Base-by-base conservation (phyloP, 2,888 invertebrate genomes). In the Euplagia quadripunctaria region DNA sequence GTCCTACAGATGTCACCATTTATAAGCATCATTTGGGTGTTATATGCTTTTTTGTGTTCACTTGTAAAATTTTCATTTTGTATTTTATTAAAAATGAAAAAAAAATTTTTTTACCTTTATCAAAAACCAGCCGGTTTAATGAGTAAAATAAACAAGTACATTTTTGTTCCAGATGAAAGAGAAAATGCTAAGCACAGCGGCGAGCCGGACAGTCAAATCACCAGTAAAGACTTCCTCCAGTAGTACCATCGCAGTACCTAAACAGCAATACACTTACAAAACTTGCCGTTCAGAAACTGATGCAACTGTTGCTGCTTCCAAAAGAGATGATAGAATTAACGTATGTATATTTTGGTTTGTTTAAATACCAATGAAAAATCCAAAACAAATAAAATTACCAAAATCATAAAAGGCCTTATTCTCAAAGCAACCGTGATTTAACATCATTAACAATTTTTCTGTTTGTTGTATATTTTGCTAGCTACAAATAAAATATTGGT, bases 101-200 rank as follows among this genome's bases (percentile, higher is more conserved):
- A n/a, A n/a, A n/a, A n/a, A n/a, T n/a, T n/a, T n/a, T n/a, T n/a
- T n/a, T n/a, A n/a, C 31, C 31, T 31, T 31, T 31, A 31, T 31
- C 31, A 31, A 31, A 46, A 46, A 1, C 1, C 43, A 46, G 9
- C 43, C 43, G 31, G 31, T 31, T 31, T 31, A 31, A 31, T 43
- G 6, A 5, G 16, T 16, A 52, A 58, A 1, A 12, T 1, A 20
- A n/a, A 20, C 8, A 20, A 11, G 20, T 51, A n/a, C 20, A 0
- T n/a, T 4, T 66, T 72, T 73, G 64, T 78, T 85, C 4, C 74
- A 96, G 95, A 94, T 95, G 91, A 96, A 96, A 85, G 95, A 96
- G 73, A 95, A 92, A 75, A 90, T 95, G 93, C 78, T 95, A 0
- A 93, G 92, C 70, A 92, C 92, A 4, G 93, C 89, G 0, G 91